Conservation (phyloP, 2,888 invertebrate species). For the Nemapogon koenigi region DNA sequence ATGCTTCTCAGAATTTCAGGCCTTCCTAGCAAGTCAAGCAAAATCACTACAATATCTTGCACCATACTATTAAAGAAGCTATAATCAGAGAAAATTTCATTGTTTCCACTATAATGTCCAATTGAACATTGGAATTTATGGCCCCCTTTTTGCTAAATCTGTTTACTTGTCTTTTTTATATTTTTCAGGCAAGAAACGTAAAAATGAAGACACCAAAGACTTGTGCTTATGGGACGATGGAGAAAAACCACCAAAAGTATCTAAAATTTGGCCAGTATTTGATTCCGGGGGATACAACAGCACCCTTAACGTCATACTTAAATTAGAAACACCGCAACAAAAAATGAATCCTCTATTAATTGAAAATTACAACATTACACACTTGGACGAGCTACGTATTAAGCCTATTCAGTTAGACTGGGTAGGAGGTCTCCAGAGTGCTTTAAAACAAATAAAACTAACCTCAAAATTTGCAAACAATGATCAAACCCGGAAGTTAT, state of each 20-base stretch:
- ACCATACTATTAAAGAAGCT: too few relatives aligned
- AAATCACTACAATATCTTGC: too few relatives aligned
- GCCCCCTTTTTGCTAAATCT: too few relatives aligned
- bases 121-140: too few relatives aligned
- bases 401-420: conserved; percentile 28
- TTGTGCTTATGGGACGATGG: conserved; percentile 37
- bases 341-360: conserved; percentile 37
- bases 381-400: conserved; percentile 12
- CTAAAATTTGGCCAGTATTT: conserved; percentile 58
- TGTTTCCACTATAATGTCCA: too few relatives aligned
- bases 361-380: conserved; percentile 12
- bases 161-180: conserved; percentile 8
- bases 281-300: conserved; percentile 55
- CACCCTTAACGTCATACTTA: conserved; percentile 33
- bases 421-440: conserved; percentile 37
- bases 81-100: too few relatives aligned
- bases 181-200: conserved; percentile 48
- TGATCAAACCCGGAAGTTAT: conserved; percentile 41
- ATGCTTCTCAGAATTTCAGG: too few relatives aligned
- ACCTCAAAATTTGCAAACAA: conserved; percentile 31
- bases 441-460: conserved; percentile 43
- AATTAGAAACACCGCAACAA: conserved; percentile 28
- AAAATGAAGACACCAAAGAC: conserved; percentile 34
- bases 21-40: too few relatives aligned
- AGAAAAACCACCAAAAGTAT: conserved; percentile 38